Percentiles rank a stretch among this genome's conserved stretches.
Conservation (phyloP, 2,797 vertebrate species). For the Bradypus variegatus region DNA sequence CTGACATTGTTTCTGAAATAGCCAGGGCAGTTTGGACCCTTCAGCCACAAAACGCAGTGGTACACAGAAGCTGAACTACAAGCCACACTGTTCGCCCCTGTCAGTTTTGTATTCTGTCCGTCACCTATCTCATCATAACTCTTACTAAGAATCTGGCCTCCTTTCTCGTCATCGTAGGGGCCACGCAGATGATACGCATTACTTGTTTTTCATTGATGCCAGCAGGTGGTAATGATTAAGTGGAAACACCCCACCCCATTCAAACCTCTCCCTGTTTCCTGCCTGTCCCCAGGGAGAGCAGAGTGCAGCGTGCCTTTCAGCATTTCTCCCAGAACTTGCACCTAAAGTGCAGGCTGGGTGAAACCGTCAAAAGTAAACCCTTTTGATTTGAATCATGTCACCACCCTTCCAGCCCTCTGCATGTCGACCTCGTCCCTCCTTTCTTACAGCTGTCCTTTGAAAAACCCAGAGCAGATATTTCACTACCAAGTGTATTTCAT, state of each 20-base stretch:
- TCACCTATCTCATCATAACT: not conserved
- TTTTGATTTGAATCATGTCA: not conserved
- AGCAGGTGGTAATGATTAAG: slow-evolving; percentile 57
- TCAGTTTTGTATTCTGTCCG: not conserved
- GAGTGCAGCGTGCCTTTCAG: not conserved
- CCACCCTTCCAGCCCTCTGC: not conserved
- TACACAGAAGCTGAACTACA: not conserved
- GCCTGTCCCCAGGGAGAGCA: not conserved
- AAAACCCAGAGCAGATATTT: not conserved
- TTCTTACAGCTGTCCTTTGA: not conserved
- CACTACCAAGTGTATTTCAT: not conserved
- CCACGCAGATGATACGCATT: accelerated
- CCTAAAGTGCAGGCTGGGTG: not conserved
- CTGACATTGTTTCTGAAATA: slow-evolving; percentile 30
- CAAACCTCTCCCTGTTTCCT: not conserved
- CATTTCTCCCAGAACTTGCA: not conserved
- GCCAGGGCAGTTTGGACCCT: not conserved
- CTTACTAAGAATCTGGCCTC: not conserved
- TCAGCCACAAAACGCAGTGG: not conserved
- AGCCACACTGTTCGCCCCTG: not conserved
- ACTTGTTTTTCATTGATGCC: slow-evolving; percentile 43
- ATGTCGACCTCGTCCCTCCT: not conserved
- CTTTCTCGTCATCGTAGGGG: not conserved
- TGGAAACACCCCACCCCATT: slow-evolving; percentile 32
- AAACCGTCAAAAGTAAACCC: not conserved